phyloP scores from a whole-genome alignment of 2,113 vertebrate species.

The Microtus oregoni region DNA sequence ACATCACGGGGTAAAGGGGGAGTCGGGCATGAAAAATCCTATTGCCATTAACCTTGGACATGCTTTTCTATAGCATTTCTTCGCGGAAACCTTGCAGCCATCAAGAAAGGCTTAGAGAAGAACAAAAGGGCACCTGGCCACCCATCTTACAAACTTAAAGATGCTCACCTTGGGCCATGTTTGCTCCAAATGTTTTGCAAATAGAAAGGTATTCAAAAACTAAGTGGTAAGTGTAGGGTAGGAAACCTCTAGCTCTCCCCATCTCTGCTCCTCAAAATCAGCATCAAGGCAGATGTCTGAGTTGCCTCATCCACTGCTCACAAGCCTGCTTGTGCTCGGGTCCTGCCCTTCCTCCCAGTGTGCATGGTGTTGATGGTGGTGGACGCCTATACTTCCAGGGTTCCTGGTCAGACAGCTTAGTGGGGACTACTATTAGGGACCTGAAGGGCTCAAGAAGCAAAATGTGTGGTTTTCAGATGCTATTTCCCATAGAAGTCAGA shows the following conservation, averaged over 20 bases:
- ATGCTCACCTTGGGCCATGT: background rate
- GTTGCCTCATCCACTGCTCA: no score
- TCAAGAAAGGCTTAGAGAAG: background rate
- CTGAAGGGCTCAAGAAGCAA: background rate
- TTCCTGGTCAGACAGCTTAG: background rate
- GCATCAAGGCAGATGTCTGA: background rate
- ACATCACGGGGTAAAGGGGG: background rate
- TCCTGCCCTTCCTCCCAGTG: background rate
- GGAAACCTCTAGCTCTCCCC: background rate
- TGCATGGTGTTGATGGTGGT: no score
- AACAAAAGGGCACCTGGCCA: background rate
- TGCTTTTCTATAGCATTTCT: background rate
- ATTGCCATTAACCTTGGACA: background rate
- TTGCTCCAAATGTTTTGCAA: background rate
- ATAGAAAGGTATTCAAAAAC: background rate
- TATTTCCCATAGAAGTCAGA: background rate
- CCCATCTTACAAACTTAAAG: background rate
- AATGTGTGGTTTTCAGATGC: background rate
- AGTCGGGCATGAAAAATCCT: background rate
- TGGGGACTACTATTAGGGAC: background rate
- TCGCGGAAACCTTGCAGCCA: background rate
- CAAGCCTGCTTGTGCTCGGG: background rate
- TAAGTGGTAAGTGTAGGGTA: background rate
- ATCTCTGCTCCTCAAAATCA: background rate
- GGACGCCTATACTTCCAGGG: background rate